Conservation (phyloP, 2,888 invertebrate species). For the Desoria tigrina region DNA sequence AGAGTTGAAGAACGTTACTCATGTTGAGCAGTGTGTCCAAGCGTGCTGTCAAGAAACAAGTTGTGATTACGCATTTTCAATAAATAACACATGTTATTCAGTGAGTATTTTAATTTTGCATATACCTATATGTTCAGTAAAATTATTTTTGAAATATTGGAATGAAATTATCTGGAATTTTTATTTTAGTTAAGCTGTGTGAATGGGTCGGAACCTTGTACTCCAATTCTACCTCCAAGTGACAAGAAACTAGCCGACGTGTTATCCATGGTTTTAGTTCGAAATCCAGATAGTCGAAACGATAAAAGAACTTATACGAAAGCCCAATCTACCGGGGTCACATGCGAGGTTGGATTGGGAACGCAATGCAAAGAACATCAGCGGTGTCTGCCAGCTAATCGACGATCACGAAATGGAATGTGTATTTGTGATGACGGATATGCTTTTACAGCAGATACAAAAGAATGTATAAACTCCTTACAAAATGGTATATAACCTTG, state of each 20-base stretch:
- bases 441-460: slow-evolving; percentile 58
- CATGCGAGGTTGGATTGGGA: slow-evolving; percentile 65
- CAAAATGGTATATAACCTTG: slow-evolving; percentile 1
- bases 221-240: slow-evolving; percentile 3
- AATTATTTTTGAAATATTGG: too few relatives aligned
- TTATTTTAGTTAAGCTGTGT: slow-evolving; percentile 36
- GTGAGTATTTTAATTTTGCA: slow-evolving; percentile 57
- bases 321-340: slow-evolving; percentile 51
- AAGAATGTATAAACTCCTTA: neutral
- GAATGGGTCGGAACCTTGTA: slow-evolving; percentile 20
- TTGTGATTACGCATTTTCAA: slow-evolving; percentile 79
- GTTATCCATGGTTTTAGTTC: slow-evolving; percentile 34
- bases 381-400: slow-evolving; percentile 65
- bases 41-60: slow-evolving; percentile 67
- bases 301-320: too few relatives aligned
- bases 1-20: slow-evolving; percentile 61
- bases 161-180: neutral
- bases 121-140: too few relatives aligned
- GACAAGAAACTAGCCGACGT: neutral
- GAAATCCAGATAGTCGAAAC: slow-evolving; percentile 24
- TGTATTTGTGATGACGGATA: slow-evolving; percentile 73
- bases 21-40: slow-evolving; percentile 67
- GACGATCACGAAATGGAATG: slow-evolving; percentile 67
- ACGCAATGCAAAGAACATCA: slow-evolving; percentile 69
- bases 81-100: slow-evolving; percentile 74